These are phyloP conservation scores for Acipenser transmontanus DNA, from an alignment of 2,797 vertebrate genomes.

Conservation along the genomic window DNA sequence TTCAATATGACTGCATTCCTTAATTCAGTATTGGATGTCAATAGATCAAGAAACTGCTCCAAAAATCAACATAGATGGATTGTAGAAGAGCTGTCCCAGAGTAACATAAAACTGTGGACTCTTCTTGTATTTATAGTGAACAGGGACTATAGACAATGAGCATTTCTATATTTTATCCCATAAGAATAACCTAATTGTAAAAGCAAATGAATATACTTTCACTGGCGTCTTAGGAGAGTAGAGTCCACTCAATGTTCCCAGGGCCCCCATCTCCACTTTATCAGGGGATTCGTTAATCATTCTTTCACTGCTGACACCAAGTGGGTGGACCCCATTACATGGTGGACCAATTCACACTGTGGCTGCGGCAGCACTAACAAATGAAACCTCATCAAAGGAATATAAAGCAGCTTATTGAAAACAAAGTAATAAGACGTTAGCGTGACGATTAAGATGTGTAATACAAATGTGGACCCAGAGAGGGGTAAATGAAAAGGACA, in stretches of 20 bases:
- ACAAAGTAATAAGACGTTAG: background rate
- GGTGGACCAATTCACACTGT: conserved; percentile 34
- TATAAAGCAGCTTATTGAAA: conserved; percentile 2
- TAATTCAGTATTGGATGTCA: too few species aligned
- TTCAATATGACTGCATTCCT: too few species aligned
- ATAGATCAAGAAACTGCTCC: too few species aligned
- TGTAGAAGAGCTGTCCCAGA: conserved; percentile 16
- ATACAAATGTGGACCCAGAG: background rate
- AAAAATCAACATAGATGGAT: conserved; percentile 41
- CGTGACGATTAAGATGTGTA: background rate
- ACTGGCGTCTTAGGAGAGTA: conserved; percentile 1
- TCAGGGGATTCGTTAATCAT: conserved; percentile 51
- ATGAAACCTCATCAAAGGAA: conserved; percentile 36
- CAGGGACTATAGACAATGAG: too few species aligned
- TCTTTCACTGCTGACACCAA: conserved; percentile 47
- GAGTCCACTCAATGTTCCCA: conserved; percentile 16
- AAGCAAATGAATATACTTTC: too few species aligned
- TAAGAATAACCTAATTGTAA: too few species aligned
- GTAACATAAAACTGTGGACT: background rate
- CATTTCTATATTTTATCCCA: too few species aligned
- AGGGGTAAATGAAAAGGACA: too few species aligned
- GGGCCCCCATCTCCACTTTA: conserved; percentile 29
- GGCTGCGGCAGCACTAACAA: conserved; percentile 30
- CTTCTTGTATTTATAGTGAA: too few species aligned
- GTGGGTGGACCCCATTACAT: conserved; percentile 52